Percentiles rank a stretch among this genome's conserved stretches.
Evolutionary conservation across 2,113 vertebrate genomes (phyloP).

Genomic region (Bettongia penicillata): DNA sequence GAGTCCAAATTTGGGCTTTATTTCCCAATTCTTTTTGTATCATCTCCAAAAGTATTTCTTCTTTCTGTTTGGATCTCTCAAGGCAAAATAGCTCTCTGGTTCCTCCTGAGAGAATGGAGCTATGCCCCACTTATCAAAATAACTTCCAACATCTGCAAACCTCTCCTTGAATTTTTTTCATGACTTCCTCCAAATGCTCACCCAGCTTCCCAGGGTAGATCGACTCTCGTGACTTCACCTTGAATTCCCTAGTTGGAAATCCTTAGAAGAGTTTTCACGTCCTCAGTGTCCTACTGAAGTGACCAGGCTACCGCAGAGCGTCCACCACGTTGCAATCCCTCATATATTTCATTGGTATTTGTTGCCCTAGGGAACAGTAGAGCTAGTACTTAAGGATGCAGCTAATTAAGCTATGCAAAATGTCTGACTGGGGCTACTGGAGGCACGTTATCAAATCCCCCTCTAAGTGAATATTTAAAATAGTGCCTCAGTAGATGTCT

Average conservation of each 20-base stretch:
- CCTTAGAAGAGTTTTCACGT: background rate
- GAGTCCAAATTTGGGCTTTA: background rate
- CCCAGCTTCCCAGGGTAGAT: background rate
- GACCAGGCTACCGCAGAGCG: background rate
- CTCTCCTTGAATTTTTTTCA: background rate
- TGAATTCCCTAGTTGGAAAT: background rate
- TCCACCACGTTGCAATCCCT: background rate
- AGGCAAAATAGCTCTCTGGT: background rate
- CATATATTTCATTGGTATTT: background rate
- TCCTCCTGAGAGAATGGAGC: background rate
- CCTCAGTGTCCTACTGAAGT: background rate
- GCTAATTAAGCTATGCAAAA: background rate
- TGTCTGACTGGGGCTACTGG: background rate
- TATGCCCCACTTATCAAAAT: background rate
- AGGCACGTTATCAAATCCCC: background rate
- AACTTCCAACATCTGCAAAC: background rate
- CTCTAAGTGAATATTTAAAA: background rate
- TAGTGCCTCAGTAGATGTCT: background rate
- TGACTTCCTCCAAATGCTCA: background rate
- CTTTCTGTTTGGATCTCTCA: background rate
- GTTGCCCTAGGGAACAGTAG: background rate
- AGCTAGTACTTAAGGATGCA: background rate
- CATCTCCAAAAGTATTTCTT: background rate
- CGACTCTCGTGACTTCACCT: background rate
- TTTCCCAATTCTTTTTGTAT: constrained; percentile 17